These are phyloP conservation scores for Sinocyclocheilus anshuiensis DNA, from an alignment of 2,113 vertebrate species.

Conservation along the genomic window DNA sequence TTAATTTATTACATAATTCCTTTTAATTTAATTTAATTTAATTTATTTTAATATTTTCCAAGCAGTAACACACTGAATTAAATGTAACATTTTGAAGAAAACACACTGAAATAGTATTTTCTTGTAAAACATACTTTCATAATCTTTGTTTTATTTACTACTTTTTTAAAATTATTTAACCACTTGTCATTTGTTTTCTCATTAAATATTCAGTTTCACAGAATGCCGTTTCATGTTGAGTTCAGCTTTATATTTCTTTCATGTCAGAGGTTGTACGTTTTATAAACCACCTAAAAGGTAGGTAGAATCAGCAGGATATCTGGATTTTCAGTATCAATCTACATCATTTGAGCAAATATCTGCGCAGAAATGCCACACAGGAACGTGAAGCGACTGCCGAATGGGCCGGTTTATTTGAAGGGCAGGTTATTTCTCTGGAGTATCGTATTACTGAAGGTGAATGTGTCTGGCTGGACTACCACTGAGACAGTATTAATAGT, in stretches of 20 bases:
- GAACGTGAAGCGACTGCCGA: conserved; percentile 51
- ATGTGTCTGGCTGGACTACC: conserved; percentile 47
- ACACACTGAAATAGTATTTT: background rate
- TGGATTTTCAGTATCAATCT: background rate
- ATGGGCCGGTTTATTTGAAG: conserved; percentile 49
- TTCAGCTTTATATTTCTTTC: background rate
- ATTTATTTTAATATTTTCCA: background rate
- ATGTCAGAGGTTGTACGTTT: background rate
- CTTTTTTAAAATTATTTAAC: too few relatives aligned
- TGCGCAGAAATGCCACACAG: background rate
- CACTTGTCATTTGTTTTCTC: background rate
- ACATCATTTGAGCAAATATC: background rate
- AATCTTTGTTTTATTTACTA: too few relatives aligned
- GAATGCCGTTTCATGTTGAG: background rate
- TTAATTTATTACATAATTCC: too few relatives aligned
- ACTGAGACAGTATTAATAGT: conserved; percentile 67
- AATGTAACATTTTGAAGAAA: too few relatives aligned
- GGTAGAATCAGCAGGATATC: background rate
- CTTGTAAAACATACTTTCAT: background rate
- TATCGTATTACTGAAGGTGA: conserved; percentile 56
- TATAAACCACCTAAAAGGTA: background rate
- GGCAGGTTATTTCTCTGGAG: conserved; percentile 63
- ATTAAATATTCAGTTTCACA: background rate
- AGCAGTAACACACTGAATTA: background rate
- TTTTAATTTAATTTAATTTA: too few relatives aligned